Percentiles rank a stretch among this genome's conserved stretches.
Conservation (phyloP, 2,797 vertebrate species). For the Austrolebias charrua region DNA sequence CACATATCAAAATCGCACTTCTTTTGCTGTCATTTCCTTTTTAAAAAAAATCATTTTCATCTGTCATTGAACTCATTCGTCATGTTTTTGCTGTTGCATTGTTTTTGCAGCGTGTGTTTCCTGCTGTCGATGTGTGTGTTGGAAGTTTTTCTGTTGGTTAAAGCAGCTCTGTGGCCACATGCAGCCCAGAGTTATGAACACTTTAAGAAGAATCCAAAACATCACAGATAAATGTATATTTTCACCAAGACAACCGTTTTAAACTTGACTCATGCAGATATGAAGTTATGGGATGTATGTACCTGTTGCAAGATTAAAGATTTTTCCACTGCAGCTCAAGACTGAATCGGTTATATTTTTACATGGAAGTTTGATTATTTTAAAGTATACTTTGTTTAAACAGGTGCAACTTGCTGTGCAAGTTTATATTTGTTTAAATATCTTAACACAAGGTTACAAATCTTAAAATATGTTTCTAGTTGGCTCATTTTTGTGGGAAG, state of each 20-base stretch:
- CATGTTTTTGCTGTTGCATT: slow-evolving; percentile 38
- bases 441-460: slow-evolving; percentile 16
- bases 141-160: not conserved
- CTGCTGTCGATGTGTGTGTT: slow-evolving; percentile 1
- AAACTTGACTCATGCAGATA: slow-evolving; percentile 54
- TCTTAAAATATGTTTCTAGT: slow-evolving; percentile 5
- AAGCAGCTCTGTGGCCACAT: not conserved
- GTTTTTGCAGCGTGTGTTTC: slow-evolving; percentile 34
- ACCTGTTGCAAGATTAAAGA: not conserved
- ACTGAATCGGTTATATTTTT: not conserved
- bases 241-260: slow-evolving; percentile 71
- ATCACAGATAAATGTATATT: slow-evolving; percentile 4
- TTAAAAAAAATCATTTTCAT: slow-evolving; percentile 33
- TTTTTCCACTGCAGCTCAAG: slow-evolving; percentile 5
- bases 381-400: slow-evolving; percentile 19
- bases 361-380: slow-evolving; percentile 5
- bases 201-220: slow-evolving; percentile 1
- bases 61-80: slow-evolving; percentile 45
- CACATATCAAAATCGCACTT: slow-evolving; percentile 31
- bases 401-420: slow-evolving; percentile 18
- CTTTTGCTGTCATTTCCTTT: slow-evolving; percentile 1
- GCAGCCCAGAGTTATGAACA: not conserved
- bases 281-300: not conserved
- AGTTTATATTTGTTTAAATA: slow-evolving; percentile 30
- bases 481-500: no score